Evolutionary conservation across 2,888 invertebrate species (phyloP), one percentile per base, ranked within the genome.

Genomic region (Pelosia muscerda): DNA sequence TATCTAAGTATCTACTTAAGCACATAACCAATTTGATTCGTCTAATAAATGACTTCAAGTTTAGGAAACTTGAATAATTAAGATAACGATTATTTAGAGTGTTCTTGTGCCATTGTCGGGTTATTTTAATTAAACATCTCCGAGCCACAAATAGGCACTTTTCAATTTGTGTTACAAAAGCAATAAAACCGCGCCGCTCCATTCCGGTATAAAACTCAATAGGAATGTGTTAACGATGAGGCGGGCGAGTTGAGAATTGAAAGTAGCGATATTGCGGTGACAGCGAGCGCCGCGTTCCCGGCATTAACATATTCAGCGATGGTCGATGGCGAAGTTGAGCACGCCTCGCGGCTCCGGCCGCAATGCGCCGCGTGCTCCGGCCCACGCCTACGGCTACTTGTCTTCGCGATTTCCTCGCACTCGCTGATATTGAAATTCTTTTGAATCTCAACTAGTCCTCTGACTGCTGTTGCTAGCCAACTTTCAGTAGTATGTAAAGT

Each of bases 391-490:
- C 74, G 79, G 80, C 77, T 81, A 82, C 80, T 78, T 74, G 82
- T 83, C 83, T 84, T 83, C 82, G 78, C 86, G 85, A 86, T 79
- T 84, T 82, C 78, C 82, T 75, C 76, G 84, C 81, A 82, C 81
- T 81, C 85, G 74, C 85, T 84, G 88, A 91, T 94, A 94, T 94
- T 94, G 91, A 90, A 93, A 94, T 93, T 92, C 92, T 94, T 93
- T 90, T 89, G 89, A 92, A 91, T 92, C 86, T 89, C 86, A 86
- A 93, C 90, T 89, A 90, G 86, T 85, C 86, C 84, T 83, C 80
- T 74, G 66, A 82, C 84, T 81, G 77, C 85, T 85, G 84, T 84
- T 87, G 81, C 83, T 83, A 81, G 81, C 74, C 81, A 89, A 91
- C 88, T 92, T 91, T 86, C 86, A 85, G 84, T 86, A 85, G 82